These are phyloP conservation scores for Bradypodion ventrale DNA, from an alignment of 2,797 vertebrate species.

Conservation along the genomic window DNA sequence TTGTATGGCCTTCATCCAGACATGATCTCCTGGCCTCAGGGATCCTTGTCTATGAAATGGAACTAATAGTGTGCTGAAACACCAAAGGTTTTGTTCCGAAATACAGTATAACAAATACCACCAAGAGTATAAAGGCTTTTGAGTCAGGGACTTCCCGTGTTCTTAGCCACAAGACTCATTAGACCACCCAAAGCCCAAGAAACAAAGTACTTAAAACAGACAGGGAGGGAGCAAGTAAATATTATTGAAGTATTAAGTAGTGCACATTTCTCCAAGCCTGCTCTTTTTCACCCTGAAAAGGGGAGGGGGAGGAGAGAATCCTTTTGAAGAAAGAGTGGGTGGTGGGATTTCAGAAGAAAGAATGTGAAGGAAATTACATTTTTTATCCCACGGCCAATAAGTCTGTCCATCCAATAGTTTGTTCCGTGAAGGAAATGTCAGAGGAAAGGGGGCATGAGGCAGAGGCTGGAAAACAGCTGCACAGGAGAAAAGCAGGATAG, in stretches of 20 bases:
- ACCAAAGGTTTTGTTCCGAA: not conserved
- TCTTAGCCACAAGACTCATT: not conserved
- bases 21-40: not conserved
- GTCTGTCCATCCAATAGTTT: not conserved
- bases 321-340: slow-evolving; percentile 14
- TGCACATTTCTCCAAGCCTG: not conserved
- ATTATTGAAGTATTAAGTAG: slow-evolving; percentile 19
- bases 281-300: not conserved
- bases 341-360: slow-evolving; percentile 10
- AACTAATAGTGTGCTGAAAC: not conserved
- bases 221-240: not conserved
- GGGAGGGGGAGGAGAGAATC: not conserved
- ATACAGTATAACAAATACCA: not conserved
- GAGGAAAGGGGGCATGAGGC: not conserved
- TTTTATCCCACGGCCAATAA: slow-evolving; percentile 4
- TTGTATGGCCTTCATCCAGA: not conserved
- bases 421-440: not conserved
- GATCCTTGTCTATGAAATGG: not conserved
- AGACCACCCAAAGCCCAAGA: slow-evolving; percentile 9
- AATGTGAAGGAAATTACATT: slow-evolving; percentile 13
- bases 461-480: not conserved
- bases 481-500: not conserved
- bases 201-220: slow-evolving; percentile 8
- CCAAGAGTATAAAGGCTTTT: not conserved
- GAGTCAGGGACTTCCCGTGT: not conserved